Conservation (phyloP, 2,797 vertebrate genomes). For the Squalus acanthias region DNA sequence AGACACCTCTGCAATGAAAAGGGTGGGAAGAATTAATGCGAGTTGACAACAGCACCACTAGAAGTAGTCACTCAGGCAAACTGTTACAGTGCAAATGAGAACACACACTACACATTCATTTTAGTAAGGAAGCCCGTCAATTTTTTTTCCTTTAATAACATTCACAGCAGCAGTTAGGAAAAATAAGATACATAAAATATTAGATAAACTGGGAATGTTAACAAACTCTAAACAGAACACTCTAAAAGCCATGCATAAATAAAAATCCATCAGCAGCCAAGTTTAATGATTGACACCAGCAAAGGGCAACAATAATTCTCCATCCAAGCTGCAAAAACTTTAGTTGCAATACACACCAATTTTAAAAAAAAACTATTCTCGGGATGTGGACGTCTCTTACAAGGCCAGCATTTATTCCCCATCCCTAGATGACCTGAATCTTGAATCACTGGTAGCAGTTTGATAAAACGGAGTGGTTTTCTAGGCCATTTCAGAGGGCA, state of each 20-base stretch:
- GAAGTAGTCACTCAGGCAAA: constrained; percentile 44
- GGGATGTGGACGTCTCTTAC: background rate
- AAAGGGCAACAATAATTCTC: background rate
- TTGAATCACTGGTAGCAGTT: background rate
- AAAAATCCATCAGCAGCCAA: background rate
- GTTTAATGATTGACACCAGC: background rate
- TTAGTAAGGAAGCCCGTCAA: background rate
- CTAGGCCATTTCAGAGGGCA: too few relatives aligned
- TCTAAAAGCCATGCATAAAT: background rate
- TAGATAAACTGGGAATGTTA: background rate
- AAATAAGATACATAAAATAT: background rate
- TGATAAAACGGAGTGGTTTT: background rate
- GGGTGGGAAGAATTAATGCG: constrained; percentile 52
- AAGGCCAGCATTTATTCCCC: background rate
- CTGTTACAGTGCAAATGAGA: background rate
- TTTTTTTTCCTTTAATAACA: background rate
- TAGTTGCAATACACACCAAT: background rate
- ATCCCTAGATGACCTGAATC: background rate
- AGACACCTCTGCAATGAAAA: constrained; percentile 67
- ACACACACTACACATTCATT: background rate
- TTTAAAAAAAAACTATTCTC: background rate
- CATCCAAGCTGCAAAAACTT: background rate
- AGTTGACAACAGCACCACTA: constrained; percentile 43
- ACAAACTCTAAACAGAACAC: background rate
- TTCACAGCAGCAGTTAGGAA: background rate